phyloP scores from a whole-genome alignment of 2,113 vertebrate genomes.

The Fulmarus glacialis region DNA sequence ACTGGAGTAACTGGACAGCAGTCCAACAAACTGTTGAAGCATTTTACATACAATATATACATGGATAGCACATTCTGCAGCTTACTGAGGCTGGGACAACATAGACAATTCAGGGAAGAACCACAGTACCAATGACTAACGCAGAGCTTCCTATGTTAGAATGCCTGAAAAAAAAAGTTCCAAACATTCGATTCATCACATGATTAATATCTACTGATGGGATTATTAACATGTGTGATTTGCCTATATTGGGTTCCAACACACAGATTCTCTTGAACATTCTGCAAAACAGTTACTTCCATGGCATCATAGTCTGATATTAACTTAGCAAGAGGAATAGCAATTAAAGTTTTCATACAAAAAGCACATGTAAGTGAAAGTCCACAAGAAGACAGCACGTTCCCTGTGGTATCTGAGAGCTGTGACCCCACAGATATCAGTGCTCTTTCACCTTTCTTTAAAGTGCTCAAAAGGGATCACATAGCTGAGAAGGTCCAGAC shows the following conservation, averaged over 20 bases:
- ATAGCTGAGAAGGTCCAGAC: neutral
- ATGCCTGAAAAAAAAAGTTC: neutral
- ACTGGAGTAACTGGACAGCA: constrained; percentile 42
- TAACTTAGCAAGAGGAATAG: neutral
- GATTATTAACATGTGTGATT: neutral
- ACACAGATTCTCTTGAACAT: neutral
- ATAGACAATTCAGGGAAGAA: neutral
- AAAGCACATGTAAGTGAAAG: neutral
- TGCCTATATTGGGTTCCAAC: neutral
- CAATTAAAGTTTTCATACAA: neutral
- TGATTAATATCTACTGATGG: neutral
- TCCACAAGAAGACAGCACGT: neutral
- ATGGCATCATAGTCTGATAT: neutral
- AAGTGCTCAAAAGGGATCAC: constrained; percentile 10
- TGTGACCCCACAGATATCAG: neutral
- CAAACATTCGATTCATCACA: neutral
- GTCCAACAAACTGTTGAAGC: constrained; percentile 33
- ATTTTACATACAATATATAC: constrained; percentile 73
- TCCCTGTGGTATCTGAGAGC: neutral
- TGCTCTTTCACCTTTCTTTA: neutral
- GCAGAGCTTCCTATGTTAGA: neutral
- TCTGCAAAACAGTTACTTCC: neutral
- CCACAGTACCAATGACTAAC: neutral
- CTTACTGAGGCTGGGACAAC: constrained; percentile 8
- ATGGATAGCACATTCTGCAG: constrained; percentile 38